Percentiles rank a stretch among this genome's conserved stretches.
Conservation (phyloP, 1,140 invertebrate genomes). For the Panonychus citri region DNA sequence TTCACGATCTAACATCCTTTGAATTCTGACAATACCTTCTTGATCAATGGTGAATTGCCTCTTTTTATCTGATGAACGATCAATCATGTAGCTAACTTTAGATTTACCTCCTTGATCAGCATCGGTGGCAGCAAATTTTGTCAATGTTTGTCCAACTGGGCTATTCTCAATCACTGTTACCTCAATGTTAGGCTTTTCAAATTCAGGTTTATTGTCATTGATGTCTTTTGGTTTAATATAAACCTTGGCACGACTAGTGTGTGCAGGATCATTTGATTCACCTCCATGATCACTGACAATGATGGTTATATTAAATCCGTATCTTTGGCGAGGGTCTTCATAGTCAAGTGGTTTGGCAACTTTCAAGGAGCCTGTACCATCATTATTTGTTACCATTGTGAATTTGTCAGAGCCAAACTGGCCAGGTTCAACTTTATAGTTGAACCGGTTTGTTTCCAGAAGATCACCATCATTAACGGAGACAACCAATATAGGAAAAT, state of each 20-base stretch:
- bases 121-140: conserved; percentile 79
- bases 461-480: conserved; percentile 76
- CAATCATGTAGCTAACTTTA: conserved; percentile 45
- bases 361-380: conserved; percentile 78
- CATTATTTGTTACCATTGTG: conserved; percentile 86
- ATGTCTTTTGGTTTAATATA: conserved; percentile 32
- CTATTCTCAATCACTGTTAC: conserved; percentile 73
- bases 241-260: conserved; percentile 83
- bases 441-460: conserved; percentile 74
- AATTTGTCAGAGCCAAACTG: conserved; percentile 86
- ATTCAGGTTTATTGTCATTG: conserved; percentile 36
- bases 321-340: conserved; percentile 22
- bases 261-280: conserved; percentile 81
- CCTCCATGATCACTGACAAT: conserved; percentile 39
- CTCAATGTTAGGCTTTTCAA: conserved; percentile 73
- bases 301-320: conserved; percentile 23
- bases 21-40: conserved; percentile 64
- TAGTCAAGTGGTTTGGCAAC: conserved; percentile 47
- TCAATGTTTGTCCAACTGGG: conserved; percentile 59
- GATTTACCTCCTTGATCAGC: conserved; percentile 45
- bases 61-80: conserved; percentile 64
- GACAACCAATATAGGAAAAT: conserved; percentile 77
- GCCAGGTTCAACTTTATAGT: conserved; percentile 80
- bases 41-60: conserved; percentile 74
- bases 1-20: conserved; percentile 50